Evolutionary conservation across 2,888 invertebrate species (phyloP).

Genomic region (Nomada hirtipes): DNA sequence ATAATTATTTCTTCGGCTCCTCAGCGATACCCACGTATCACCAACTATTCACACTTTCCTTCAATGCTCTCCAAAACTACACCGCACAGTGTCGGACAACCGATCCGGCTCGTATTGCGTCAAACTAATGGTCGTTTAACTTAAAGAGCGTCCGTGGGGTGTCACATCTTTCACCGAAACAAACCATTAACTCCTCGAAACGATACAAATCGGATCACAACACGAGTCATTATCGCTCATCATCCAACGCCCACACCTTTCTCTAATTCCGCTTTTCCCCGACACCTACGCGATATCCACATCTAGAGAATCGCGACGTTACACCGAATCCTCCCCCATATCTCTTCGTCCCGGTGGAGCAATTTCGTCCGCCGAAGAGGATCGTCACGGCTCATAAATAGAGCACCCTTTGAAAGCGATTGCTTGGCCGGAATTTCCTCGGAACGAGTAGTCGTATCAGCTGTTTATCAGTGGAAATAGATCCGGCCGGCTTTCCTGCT

Average conservation of each 20-base stretch:
- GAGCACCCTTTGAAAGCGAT: slow-evolving; percentile 46
- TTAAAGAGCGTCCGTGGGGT: not conserved
- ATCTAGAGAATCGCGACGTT: not conserved
- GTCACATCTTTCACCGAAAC: not conserved
- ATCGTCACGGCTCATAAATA: slow-evolving; percentile 49
- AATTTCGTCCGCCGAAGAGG: not conserved
- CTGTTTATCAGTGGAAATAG: slow-evolving; percentile 70
- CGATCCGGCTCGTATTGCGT: not conserved
- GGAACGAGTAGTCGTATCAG: slow-evolving; percentile 57
- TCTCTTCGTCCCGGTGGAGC: not conserved
- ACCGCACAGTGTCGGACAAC: too few relatives aligned
- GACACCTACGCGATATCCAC: not conserved
- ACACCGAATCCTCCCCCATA: not conserved
- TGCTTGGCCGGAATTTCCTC: slow-evolving; percentile 52
- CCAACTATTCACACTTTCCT: too few relatives aligned
- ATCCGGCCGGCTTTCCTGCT: slow-evolving; percentile 47
- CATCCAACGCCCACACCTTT: not conserved
- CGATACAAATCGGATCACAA: slow-evolving; percentile 7
- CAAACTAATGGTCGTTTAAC: not conserved
- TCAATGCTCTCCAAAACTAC: too few relatives aligned
- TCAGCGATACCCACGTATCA: too few relatives aligned
- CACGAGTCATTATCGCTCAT: not conserved
- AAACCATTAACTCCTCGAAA: slow-evolving; percentile 4
- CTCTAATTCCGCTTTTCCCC: too few relatives aligned
- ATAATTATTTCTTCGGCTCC: too few relatives aligned